Conservation (phyloP, 1,140 invertebrate genomes). For the Rhopalosiphum padi region DNA sequence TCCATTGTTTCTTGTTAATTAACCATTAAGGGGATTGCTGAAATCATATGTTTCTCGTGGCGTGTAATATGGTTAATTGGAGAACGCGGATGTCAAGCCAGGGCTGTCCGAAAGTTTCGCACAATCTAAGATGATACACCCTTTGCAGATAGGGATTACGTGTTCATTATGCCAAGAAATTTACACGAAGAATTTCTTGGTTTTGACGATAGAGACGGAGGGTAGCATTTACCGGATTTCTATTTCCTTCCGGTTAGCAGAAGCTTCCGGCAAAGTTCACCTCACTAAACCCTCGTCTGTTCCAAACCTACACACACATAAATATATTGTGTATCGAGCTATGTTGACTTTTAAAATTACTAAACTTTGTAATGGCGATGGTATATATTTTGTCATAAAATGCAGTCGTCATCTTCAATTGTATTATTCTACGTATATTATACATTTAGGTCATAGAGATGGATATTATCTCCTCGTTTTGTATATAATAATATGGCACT, state of each 20-base stretch:
- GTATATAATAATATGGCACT: neutral
- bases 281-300: constrained; percentile 41
- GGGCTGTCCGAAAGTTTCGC: constrained; percentile 35
- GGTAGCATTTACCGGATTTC: constrained; percentile 15
- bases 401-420: neutral
- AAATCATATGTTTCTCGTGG: constrained; percentile 47
- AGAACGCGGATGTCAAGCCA: constrained; percentile 13
- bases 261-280: constrained; percentile 31
- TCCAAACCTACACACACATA: neutral
- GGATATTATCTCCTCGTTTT: neutral
- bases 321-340: constrained; percentile 51
- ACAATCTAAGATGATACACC: constrained; percentile 31
- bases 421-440: neutral
- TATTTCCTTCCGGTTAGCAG: constrained; percentile 40
- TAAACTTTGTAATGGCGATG: constrained; percentile 15
- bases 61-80: constrained; percentile 45
- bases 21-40: constrained; percentile 2
- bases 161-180: constrained; percentile 42
- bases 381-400: neutral
- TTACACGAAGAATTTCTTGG: constrained; percentile 46
- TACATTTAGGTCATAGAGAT: neutral
- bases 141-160: constrained; percentile 21
- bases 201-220: neutral
- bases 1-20: constrained; percentile 17
- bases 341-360: constrained; percentile 40